Conservation (phyloP, 92 coral and sea anemone species). For the Epizoanthus scotinus region DNA sequence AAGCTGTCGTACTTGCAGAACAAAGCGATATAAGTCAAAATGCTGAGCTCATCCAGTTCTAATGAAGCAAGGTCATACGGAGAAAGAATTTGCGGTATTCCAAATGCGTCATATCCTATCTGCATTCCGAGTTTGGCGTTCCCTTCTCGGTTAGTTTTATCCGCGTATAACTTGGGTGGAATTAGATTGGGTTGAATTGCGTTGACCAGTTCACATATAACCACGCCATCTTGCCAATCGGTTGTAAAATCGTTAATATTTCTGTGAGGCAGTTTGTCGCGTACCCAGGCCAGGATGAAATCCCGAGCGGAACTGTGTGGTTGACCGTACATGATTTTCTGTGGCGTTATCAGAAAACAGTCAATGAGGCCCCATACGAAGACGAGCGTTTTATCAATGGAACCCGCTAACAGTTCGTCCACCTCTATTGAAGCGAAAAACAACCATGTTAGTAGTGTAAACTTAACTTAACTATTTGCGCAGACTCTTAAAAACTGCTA, state of each 20-base stretch:
- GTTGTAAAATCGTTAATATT: constrained; percentile 78
- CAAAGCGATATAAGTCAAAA: constrained; percentile 89
- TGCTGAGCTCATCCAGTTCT: constrained; percentile 91
- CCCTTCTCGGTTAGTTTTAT: constrained; percentile 76
- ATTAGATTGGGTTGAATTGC: constrained; percentile 80
- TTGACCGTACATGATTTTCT: constrained; percentile 67
- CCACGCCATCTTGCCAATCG: constrained; percentile 93
- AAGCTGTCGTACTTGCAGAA: constrained; percentile 88
- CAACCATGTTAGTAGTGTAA: neutral
- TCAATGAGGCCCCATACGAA: constrained; percentile 83
- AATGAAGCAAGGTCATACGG: constrained; percentile 83
- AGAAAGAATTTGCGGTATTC: constrained; percentile 94
- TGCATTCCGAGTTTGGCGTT: constrained; percentile 92
- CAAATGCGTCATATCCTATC: constrained; percentile 90
- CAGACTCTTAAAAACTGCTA: too few species aligned
- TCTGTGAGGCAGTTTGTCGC: constrained; percentile 77
- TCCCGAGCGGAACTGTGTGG: constrained; percentile 79
- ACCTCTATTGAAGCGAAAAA: constrained; percentile 53
- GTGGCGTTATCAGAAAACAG: constrained; percentile 68
- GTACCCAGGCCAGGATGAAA: constrained; percentile 85
- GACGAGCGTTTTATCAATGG: constrained; percentile 64
- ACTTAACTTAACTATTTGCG: too few species aligned
- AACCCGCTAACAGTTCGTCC: constrained; percentile 55
- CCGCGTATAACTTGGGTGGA: constrained; percentile 66
- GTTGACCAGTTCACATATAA: constrained; percentile 90